phyloP scores from a whole-genome alignment of 2,888 invertebrate genomes.

The Apodemia hepburni region DNA sequence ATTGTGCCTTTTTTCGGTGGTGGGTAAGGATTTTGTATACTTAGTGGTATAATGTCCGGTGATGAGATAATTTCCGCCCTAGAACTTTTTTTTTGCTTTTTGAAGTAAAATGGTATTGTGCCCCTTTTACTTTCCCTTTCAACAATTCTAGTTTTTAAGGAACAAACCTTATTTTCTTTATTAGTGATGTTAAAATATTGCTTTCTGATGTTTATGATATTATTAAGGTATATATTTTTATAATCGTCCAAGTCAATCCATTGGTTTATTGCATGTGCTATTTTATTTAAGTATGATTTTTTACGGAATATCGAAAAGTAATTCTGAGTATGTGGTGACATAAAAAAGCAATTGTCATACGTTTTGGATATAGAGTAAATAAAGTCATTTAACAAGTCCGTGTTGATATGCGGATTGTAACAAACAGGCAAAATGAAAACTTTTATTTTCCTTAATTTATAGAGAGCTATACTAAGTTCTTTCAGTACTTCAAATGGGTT shows the following conservation, averaged over 20 bases:
- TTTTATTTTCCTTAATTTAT: neutral
- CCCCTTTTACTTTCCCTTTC: no score
- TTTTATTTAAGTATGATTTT: neutral
- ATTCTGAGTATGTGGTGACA: neutral
- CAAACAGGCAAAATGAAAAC: neutral
- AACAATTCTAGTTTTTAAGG: no score
- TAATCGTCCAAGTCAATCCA: neutral
- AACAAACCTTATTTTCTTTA: neutral
- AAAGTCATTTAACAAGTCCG: neutral
- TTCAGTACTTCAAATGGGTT: neutral
- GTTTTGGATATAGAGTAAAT: neutral
- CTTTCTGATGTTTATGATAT: neutral
- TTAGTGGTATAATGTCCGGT: no score
- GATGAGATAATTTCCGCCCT: no score
- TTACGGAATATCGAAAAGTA: neutral
- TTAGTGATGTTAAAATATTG: neutral
- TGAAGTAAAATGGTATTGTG: no score
- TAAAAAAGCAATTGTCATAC: neutral
- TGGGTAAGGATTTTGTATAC: neutral
- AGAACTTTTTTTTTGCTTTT: no score
- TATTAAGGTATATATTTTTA: neutral
- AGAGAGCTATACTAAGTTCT: neutral
- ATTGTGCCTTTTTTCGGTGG: neutral
- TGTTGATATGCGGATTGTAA: neutral
- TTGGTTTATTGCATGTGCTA: neutral